These are phyloP conservation scores for Sclerurus mexicanus DNA, from an alignment of 2,113 vertebrate genomes.

Conservation along the genomic window DNA sequence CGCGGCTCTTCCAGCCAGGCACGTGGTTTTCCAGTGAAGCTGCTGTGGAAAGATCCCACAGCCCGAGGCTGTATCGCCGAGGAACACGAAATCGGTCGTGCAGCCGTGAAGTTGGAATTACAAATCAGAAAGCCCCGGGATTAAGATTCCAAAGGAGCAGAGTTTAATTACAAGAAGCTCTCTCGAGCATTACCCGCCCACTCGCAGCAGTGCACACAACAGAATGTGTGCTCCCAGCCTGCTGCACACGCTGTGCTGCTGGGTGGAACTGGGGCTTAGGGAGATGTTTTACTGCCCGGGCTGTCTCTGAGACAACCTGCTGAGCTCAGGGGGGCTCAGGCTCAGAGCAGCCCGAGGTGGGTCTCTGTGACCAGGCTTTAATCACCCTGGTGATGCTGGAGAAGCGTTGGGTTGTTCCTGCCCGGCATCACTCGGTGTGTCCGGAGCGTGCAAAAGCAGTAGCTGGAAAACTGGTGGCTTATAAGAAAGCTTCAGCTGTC, in stretches of 20 bases:
- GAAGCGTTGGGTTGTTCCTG: not conserved
- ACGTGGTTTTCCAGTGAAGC: rapidly evolving
- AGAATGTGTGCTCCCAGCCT: not conserved
- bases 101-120: not conserved
- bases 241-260: not conserved
- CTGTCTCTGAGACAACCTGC: not conserved
- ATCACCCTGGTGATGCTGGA: rapidly evolving
- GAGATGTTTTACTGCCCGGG: rapidly evolving
- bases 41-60: not conserved
- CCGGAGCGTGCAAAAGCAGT: not conserved
- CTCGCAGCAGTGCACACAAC: not conserved
- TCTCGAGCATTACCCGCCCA: not conserved
- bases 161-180: not conserved
- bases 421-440: rapidly evolving
- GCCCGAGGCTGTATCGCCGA: not conserved
- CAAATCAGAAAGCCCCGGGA: not conserved
- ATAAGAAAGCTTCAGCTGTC: not conserved
- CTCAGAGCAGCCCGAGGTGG: not conserved
- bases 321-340: not conserved
- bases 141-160: not conserved
- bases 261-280: not conserved
- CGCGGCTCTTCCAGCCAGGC: not conserved
- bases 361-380: not conserved
- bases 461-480: conserved; percentile 36
- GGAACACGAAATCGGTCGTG: not conserved